Evolutionary conservation across 2,797 vertebrate genomes (phyloP).

Genomic region (Vireo griseus): DNA sequence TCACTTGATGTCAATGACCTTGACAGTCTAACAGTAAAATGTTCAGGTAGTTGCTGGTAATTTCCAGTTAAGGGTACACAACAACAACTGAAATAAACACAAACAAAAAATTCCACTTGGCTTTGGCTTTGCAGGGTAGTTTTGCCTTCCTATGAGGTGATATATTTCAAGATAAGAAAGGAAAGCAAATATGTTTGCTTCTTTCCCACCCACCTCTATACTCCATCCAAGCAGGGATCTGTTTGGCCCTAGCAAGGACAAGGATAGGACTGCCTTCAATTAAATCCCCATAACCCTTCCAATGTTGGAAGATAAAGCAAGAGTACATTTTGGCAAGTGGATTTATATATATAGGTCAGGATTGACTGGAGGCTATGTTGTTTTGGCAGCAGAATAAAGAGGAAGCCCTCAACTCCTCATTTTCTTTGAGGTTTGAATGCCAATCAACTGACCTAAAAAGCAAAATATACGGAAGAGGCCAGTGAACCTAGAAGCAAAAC

Average conservation of each 20-base stretch:
- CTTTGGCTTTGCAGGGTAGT: neutral
- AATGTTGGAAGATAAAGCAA: neutral
- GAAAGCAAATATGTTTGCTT: neutral
- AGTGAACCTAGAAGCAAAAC: neutral
- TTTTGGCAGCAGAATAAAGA: neutral
- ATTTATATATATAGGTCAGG: neutral
- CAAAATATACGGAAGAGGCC: neutral
- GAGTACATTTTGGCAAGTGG: neutral
- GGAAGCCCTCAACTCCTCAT: neutral
- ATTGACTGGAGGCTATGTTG: neutral
- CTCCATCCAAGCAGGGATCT: neutral
- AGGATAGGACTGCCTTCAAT: neutral
- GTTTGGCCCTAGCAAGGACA: neutral
- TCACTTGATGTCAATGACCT: neutral
- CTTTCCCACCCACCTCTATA: neutral
- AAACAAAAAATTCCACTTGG: neutral
- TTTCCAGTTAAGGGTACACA: neutral
- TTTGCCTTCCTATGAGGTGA: neutral
- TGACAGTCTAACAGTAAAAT: neutral
- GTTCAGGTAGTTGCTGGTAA: neutral
- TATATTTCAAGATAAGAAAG: neutral
- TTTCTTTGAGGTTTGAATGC: neutral
- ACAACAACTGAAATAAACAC: neutral
- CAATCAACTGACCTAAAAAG: neutral
- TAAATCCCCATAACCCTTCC: neutral